phyloP scores from a whole-genome alignment of 2,113 vertebrate genomes.

The Hoplias malabaricus region DNA sequence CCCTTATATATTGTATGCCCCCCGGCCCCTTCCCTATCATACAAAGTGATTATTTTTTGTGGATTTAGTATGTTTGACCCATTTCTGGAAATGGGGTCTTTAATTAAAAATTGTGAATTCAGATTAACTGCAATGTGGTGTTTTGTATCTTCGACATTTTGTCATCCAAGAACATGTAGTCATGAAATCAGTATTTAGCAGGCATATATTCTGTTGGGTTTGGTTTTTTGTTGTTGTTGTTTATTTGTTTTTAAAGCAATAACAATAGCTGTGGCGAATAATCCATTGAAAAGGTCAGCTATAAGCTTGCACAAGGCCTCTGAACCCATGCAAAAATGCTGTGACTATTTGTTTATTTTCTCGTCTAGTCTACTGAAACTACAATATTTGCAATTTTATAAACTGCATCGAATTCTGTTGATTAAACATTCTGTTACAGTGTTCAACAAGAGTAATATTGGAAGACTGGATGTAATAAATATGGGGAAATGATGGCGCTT shows the following conservation, averaged over 20 bases:
- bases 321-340: slow-evolving; percentile 39
- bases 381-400: slow-evolving; percentile 54
- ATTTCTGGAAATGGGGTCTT: slow-evolving; percentile 71
- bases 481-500: slow-evolving; percentile 5
- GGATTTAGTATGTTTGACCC: slow-evolving; percentile 57
- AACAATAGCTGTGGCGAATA: slow-evolving; percentile 48
- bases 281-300: slow-evolving; percentile 39
- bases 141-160: slow-evolving; percentile 68
- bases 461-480: slow-evolving; percentile 65
- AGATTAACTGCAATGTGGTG: slow-evolving; percentile 64
- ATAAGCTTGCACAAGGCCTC: slow-evolving; percentile 47
- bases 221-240: slow-evolving; percentile 16
- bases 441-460: slow-evolving; percentile 62
- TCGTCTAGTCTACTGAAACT: slow-evolving; percentile 49
- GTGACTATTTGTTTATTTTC: slow-evolving; percentile 50
- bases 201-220: slow-evolving; percentile 60
- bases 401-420: slow-evolving; percentile 53
- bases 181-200: slow-evolving; percentile 50
- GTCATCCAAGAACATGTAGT: slow-evolving; percentile 42
- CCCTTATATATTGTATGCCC: slow-evolving; percentile 55
- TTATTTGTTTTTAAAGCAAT: slow-evolving; percentile 58
- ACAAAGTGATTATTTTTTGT: slow-evolving; percentile 53
- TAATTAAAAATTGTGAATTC: slow-evolving; percentile 66
- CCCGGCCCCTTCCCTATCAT: slow-evolving; percentile 38
- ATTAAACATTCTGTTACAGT: slow-evolving; percentile 62